Percentiles rank a stretch among this genome's conserved stretches.
phyloP scores from a whole-genome alignment of 2,888 invertebrate genomes.

The Lymantria monacha region DNA sequence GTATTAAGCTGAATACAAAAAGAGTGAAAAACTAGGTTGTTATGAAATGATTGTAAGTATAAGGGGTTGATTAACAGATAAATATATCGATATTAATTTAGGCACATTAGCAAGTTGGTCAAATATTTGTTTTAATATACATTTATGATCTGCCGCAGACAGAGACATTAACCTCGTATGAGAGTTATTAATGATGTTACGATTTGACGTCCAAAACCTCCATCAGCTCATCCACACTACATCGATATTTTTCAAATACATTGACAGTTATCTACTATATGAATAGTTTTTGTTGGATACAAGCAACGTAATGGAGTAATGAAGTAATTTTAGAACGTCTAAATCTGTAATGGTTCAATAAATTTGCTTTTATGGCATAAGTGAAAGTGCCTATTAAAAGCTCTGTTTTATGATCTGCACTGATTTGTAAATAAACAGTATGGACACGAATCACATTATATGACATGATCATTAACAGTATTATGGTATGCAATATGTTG shows the following conservation, averaged over 20 bases:
- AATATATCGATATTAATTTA: not conserved
- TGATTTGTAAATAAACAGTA: constrained; percentile 35
- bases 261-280: constrained; percentile 9
- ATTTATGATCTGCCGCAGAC: constrained; percentile 37
- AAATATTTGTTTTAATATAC: constrained; percentile 29
- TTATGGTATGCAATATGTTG: not conserved
- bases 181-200: constrained; percentile 48
- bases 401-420: constrained; percentile 48
- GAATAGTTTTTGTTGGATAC: not conserved
- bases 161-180: constrained; percentile 43
- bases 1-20: no score
- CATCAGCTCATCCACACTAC: not conserved
- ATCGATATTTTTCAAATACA: constrained; percentile 16
- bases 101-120: constrained; percentile 9
- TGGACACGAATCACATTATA: constrained; percentile 12
- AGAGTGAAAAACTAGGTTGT: no score
- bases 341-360: constrained; percentile 21
- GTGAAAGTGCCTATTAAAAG: constrained; percentile 57
- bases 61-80: no score
- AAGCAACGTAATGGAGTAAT: constrained; percentile 13
- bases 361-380: constrained; percentile 45
- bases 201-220: constrained; percentile 39
- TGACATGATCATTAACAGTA: constrained; percentile 6
- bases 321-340: constrained; percentile 8
- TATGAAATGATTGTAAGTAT: no score